Evolutionary conservation across 2,113 vertebrate species (phyloP).

Genomic region (Colaptes auratus): DNA sequence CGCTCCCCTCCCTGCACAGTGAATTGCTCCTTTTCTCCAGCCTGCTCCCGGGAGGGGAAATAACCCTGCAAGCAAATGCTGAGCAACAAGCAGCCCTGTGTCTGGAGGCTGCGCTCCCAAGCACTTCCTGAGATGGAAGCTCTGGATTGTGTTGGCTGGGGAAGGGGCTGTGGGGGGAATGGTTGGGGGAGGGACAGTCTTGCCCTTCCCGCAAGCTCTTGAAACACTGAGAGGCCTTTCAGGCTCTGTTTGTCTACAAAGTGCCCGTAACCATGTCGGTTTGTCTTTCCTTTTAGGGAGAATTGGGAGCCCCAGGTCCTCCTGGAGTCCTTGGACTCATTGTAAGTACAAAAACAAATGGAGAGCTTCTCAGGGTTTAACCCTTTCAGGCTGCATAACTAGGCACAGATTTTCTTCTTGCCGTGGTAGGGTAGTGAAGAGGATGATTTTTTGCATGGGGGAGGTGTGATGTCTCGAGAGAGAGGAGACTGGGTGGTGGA

Average conservation of each 20-base stretch:
- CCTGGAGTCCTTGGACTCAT: conserved; percentile 92
- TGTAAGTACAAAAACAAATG: conserved; percentile 84
- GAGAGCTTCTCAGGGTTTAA: background rate
- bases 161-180: background rate
- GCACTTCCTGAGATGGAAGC: background rate
- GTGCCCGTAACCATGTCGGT: conserved; percentile 67
- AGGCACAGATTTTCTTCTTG: background rate
- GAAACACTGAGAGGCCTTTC: conserved; percentile 76
- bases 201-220: conserved; percentile 20
- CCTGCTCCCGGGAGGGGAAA: conserved; percentile 1
- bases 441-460: background rate
- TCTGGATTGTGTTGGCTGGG: background rate
- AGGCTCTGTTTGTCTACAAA: conserved; percentile 70
- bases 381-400: background rate
- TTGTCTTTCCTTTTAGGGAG: conserved; percentile 84
- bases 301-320: conserved; percentile 93
- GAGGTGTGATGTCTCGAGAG: background rate
- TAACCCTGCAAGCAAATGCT: conserved; percentile 53
- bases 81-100: conserved; percentile 71
- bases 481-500: background rate
- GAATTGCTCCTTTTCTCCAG: conserved; percentile 10
- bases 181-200: background rate
- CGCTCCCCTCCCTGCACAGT: background rate
- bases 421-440: background rate
- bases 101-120: background rate